These are phyloP conservation scores for Nicator chloris DNA, from an alignment of 2,113 vertebrate species.

Conservation along the genomic window DNA sequence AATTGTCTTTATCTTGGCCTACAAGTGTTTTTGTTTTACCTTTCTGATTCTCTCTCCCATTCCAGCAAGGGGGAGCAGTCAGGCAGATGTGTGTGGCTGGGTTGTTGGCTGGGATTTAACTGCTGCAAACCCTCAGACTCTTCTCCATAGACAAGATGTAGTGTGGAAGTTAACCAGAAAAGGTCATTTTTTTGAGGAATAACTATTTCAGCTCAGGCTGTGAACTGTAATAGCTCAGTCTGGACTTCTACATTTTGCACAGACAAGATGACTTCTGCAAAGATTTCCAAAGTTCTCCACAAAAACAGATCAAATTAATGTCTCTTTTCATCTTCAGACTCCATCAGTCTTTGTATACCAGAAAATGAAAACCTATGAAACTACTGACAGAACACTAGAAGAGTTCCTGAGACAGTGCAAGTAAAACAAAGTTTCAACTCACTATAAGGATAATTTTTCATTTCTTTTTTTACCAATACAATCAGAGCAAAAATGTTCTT, in stretches of 20 bases:
- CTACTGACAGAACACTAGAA: neutral
- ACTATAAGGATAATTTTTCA: neutral
- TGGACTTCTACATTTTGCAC: neutral
- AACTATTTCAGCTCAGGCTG: neutral
- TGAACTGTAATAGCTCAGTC: neutral
- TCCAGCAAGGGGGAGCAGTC: neutral
- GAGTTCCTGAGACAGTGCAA: neutral
- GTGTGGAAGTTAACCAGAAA: neutral
- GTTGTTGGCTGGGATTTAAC: neutral
- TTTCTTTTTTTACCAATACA: neutral
- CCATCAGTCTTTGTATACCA: neutral
- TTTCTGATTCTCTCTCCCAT: neutral
- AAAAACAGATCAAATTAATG: conserved; percentile 29
- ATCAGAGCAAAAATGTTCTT: neutral
- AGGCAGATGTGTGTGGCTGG: neutral
- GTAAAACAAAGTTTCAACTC: neutral
- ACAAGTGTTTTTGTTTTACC: neutral
- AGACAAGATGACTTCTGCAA: neutral
- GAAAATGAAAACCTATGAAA: neutral
- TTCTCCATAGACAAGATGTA: neutral
- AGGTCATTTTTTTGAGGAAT: neutral
- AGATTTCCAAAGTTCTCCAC: neutral
- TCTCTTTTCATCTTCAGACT: neutral
- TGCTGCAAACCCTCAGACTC: neutral
- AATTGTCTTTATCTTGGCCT: neutral